These are phyloP conservation scores for Ernsta delagoae DNA, from an alignment of 2,888 invertebrate genomes.

Conservation along the genomic window DNA sequence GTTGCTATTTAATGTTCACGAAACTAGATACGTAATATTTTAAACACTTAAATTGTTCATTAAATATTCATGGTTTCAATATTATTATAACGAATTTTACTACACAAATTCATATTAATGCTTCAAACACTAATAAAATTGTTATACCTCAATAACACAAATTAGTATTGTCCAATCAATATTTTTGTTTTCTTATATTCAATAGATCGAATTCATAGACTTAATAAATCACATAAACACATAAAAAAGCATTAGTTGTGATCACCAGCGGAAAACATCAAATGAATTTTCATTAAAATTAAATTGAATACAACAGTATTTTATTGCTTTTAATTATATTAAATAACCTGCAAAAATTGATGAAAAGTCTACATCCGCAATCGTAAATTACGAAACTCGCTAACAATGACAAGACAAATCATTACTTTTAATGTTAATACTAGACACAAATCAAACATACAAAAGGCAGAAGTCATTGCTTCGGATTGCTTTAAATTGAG, in stretches of 20 bases:
- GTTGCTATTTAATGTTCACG: conserved; percentile 12
- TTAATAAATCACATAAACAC: neutral
- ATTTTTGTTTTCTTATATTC: too few species aligned
- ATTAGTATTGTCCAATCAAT: neutral
- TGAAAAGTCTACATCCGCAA: neutral
- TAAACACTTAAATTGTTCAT: conserved; percentile 34
- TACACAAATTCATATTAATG: too few species aligned
- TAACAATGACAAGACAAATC: neutral
- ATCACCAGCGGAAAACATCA: too few species aligned
- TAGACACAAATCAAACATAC: conserved; percentile 2
- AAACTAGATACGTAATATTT: conserved; percentile 5
- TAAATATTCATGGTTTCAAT: neutral
- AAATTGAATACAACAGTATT: too few species aligned
- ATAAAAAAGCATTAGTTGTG: neutral
- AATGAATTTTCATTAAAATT: too few species aligned
- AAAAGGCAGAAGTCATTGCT: conserved; percentile 15
- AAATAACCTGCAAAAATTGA: too few species aligned
- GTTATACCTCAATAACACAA: neutral
- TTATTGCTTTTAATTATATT: too few species aligned
- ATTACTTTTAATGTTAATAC: neutral
- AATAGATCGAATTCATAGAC: neutral
- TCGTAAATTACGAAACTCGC: conserved; percentile 24
- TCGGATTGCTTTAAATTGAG: conserved; percentile 30
- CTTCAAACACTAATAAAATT: neutral
- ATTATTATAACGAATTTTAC: too few species aligned